Evolutionary conservation across 2,113 vertebrate genomes (phyloP).

Genomic region (Rhadina sibilatrix): DNA sequence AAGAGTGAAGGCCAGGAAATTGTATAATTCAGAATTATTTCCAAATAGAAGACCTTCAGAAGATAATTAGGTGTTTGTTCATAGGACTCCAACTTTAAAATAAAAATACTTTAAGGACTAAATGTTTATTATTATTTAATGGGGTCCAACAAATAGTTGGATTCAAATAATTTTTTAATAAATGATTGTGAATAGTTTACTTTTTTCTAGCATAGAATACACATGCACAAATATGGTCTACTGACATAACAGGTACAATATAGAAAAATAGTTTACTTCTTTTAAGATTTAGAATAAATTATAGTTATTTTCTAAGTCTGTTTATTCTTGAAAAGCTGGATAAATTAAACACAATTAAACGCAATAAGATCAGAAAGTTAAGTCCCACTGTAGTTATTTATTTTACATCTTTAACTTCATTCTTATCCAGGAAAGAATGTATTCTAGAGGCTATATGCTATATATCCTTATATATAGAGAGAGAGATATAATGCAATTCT

Average conservation of each 20-base stretch:
- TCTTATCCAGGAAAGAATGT: neutral
- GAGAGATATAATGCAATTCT: neutral
- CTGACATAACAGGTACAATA: neutral
- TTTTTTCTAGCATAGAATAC: neutral
- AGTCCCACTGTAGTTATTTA: neutral
- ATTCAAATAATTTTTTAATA: neutral
- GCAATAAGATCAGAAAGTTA: neutral
- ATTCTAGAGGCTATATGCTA: neutral
- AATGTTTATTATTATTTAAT: neutral
- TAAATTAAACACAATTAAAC: neutral
- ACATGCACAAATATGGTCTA: neutral
- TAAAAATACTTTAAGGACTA: neutral
- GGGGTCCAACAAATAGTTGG: neutral
- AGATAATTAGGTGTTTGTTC: neutral
- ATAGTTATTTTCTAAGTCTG: neutral
- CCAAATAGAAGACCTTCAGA: neutral
- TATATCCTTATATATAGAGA: neutral
- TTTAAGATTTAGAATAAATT: neutral
- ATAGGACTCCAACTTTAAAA: neutral
- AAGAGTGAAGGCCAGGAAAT: neutral
- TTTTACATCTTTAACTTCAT: neutral
- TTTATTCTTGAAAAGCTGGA: neutral
- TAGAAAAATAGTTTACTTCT: neutral
- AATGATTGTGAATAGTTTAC: accelerated
- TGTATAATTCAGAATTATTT: neutral